Conservation (phyloP, 1,140 invertebrate genomes). For the Drosophila sp. region DNA sequence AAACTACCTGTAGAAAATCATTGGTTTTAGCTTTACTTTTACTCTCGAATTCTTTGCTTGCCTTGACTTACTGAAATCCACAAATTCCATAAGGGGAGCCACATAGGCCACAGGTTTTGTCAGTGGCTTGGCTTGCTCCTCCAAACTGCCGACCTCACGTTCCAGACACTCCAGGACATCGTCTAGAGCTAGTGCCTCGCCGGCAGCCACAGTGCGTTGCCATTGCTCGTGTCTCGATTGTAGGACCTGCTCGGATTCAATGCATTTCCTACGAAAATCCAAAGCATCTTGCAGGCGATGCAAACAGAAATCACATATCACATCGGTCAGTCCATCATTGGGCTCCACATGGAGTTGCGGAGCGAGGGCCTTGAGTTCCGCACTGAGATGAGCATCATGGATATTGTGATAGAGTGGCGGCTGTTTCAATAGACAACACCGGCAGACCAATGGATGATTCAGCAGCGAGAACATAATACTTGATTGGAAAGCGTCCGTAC, state of each 20-base stretch:
- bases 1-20: slow-evolving; percentile 22
- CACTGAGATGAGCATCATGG: slow-evolving; percentile 47
- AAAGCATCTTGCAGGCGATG: slow-evolving; percentile 56
- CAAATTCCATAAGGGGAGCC: slow-evolving; percentile 42
- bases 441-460: slow-evolving; percentile 57
- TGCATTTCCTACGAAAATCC: slow-evolving; percentile 61
- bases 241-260: slow-evolving; percentile 61
- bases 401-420: slow-evolving; percentile 58
- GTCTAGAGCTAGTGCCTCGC: slow-evolving; percentile 53
- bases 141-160: slow-evolving; percentile 61
- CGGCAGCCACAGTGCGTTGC: slow-evolving; percentile 51
- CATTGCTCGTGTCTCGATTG: slow-evolving; percentile 62
- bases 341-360: slow-evolving; percentile 53
- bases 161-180: slow-evolving; percentile 68
- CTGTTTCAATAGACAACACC: slow-evolving; percentile 70
- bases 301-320: slow-evolving; percentile 69
- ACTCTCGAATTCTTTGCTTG: neutral
- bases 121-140: slow-evolving; percentile 25
- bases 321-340: slow-evolving; percentile 61
- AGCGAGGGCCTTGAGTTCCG: slow-evolving; percentile 46
- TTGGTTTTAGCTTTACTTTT: neutral
- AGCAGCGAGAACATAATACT: slow-evolving; percentile 73
- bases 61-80: slow-evolving; percentile 60
- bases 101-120: slow-evolving; percentile 44
- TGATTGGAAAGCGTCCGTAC: slow-evolving; percentile 48